These are phyloP conservation scores for Geococcyx californianus DNA, from an alignment of 2,113 vertebrate genomes.

Conservation along the genomic window DNA sequence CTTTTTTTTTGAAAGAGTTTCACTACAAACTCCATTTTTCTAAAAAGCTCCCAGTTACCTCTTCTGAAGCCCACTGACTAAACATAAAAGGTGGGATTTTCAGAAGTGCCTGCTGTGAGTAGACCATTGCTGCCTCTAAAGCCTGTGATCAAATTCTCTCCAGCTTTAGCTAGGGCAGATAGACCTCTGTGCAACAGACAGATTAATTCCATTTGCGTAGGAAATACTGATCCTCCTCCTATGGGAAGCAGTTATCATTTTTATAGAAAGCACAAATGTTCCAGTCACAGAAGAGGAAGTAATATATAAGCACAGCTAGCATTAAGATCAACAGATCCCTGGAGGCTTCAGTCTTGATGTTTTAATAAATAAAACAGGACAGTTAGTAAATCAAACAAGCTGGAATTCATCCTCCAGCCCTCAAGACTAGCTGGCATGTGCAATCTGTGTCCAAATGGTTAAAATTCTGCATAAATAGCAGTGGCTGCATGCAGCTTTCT, in stretches of 20 bases:
- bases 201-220: not conserved
- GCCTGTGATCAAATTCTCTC: not conserved
- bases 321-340: not conserved
- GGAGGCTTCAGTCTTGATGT: not conserved
- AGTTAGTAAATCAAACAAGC: not conserved
- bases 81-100: not conserved
- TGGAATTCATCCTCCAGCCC: not conserved
- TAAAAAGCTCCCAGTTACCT: not conserved
- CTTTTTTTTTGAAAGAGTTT: not conserved
- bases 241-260: not conserved
- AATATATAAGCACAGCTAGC: not conserved
- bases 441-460: not conserved
- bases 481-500: not conserved
- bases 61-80: not conserved
- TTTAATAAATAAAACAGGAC: not conserved
- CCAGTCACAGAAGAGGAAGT: not conserved
- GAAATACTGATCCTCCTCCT: not conserved
- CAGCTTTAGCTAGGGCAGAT: not conserved
- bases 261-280: not conserved
- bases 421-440: not conserved
- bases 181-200: not conserved
- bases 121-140: not conserved
- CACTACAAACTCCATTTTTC: not conserved
- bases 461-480: not conserved
- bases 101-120: not conserved